Evolutionary conservation across 2,797 vertebrate genomes (phyloP), one percentile per base, ranked within the genome.

Genomic region (Uromys caudimaculatus): DNA sequence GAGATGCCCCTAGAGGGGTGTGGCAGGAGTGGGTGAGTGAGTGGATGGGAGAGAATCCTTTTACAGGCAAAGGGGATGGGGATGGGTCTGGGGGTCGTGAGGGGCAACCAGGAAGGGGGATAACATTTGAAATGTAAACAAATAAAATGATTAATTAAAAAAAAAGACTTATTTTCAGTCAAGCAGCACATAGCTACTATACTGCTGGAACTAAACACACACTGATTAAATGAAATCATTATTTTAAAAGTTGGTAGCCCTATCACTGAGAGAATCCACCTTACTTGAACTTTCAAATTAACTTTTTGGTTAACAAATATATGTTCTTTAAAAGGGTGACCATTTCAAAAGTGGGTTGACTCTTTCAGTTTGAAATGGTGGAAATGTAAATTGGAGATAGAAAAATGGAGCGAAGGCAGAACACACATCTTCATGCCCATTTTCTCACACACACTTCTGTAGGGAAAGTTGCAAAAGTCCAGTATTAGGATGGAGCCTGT

Each of bases 391-490:
- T 5, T 93, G 27, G 3, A 52, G 19, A 21, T 23, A 58, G n/a
- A 52, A 85, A 85, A 85, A 62, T 54, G 44, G 56, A 56, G 71
- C 56, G 19, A 75, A 90, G 35, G 6, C 0, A 23, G 47, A 52
- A 71, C 41, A 84, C 23, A 86, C 6, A 62, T 4, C 21, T 29
- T 32, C 13, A 41, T 77, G 35, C 32, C 44, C 24, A 52, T 1
- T 38, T 14, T 50, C 0, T 23, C 3, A 54, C 14, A 38, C 7
- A 78, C 1, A 41, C 0, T 38, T 52, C n/a, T 71, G 4, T 2
- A 16, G n/a, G 50, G 38, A 95, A 8, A 77, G 9, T 60, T 3
- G 3, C 11, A 81, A 62, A 58, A 77, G 58, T 4, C 71, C 32
- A 50, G n/a, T 23, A 38, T 69, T 38, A 44, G 2, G 2, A 38